A percentile compares a stretch with the other conserved stretches of the same genome.
These are phyloP conservation scores for Apostichopus parvimensis DNA, from an alignment of 35 echinoderm and acorn worm genomes.

Conservation along the genomic window DNA sequence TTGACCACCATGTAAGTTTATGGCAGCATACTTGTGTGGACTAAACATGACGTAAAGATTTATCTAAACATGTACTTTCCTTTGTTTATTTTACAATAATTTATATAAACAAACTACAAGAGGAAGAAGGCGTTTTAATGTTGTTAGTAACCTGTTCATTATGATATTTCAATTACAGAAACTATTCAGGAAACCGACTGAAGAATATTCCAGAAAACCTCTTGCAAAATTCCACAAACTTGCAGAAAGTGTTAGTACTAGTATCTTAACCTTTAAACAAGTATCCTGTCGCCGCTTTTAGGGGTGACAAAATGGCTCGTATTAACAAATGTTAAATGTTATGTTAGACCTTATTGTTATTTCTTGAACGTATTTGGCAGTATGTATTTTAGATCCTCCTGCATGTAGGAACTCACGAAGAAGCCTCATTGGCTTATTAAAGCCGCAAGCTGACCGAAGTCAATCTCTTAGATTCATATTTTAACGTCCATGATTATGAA, in stretches of 20 bases:
- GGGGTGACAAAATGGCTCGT: too few relatives aligned
- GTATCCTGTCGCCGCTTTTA: not conserved
- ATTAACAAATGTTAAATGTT: not conserved
- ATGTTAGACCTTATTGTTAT: not conserved
- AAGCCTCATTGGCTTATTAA: too few relatives aligned
- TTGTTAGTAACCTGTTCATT: not conserved
- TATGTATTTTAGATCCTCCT: too few relatives aligned
- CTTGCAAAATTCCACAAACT: not conserved
- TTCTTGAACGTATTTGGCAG: not conserved
- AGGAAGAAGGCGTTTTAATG: not conserved
- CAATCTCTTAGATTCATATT: too few relatives aligned
- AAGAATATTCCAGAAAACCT: not conserved
- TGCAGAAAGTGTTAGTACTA: not conserved
- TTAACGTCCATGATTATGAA: too few relatives aligned
- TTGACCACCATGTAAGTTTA: not conserved
- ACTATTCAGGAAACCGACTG: not conserved
- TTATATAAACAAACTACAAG: not conserved
- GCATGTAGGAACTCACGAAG: too few relatives aligned
- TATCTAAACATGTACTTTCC: not conserved
- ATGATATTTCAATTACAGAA: not conserved
- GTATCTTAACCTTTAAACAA: not conserved
- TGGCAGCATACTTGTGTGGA: not conserved
- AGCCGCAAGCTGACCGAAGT: too few relatives aligned
- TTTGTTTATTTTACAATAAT: not conserved
- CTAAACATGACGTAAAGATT: not conserved